phyloP scores from a whole-genome alignment of 1,140 invertebrate species.

The Teleogryllus occipitalis region DNA sequence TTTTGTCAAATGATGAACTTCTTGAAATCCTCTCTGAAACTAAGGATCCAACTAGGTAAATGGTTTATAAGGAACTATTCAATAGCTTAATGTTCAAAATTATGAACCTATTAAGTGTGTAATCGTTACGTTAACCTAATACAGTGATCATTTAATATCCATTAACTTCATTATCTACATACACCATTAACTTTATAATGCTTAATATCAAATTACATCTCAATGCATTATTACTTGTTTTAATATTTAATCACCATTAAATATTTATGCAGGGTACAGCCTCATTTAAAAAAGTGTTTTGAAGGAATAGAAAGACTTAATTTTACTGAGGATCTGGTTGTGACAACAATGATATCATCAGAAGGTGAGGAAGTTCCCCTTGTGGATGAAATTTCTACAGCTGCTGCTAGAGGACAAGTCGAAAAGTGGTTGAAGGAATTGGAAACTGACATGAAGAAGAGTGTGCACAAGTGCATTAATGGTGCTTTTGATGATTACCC shows the following conservation, averaged over 20 bases:
- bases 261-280: slow-evolving; percentile 64
- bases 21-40: slow-evolving; percentile 94
- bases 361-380: slow-evolving; percentile 77
- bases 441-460: slow-evolving; percentile 84
- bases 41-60: slow-evolving; percentile 83
- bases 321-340: slow-evolving; percentile 80
- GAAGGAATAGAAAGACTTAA: slow-evolving; percentile 80
- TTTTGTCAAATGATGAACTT: slow-evolving; percentile 93
- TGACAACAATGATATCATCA: slow-evolving; percentile 82
- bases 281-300: slow-evolving; percentile 96
- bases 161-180: too few relatives aligned
- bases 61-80: neutral
- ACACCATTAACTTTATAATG: too few relatives aligned
- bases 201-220: too few relatives aligned
- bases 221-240: too few relatives aligned
- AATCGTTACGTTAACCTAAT: too few relatives aligned
- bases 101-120: too few relatives aligned
- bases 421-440: slow-evolving; percentile 94
- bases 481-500: slow-evolving; percentile 57
- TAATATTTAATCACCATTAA: neutral
- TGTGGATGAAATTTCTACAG: slow-evolving; percentile 74
- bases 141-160: too few relatives aligned
- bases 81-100: too few relatives aligned
- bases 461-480: slow-evolving; percentile 58
- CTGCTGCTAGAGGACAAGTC: slow-evolving; percentile 84